Evolutionary conservation across 2,797 vertebrate species (phyloP).

Genomic region (Diplodus puntazzo): DNA sequence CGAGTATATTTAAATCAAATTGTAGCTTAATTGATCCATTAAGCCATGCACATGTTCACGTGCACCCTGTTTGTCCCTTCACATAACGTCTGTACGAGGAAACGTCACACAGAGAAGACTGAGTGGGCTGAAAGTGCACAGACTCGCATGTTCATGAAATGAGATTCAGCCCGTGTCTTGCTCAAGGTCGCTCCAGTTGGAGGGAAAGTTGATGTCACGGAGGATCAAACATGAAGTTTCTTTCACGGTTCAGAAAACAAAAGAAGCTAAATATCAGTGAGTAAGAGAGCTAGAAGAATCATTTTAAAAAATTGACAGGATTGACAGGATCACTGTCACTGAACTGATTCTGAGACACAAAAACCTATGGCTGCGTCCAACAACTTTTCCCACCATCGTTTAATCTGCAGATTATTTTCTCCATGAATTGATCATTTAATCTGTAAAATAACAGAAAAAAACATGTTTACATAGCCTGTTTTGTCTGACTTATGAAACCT

Average conservation of each 20-base stretch:
- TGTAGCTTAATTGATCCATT: slow-evolving; percentile 5
- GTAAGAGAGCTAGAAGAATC: neutral
- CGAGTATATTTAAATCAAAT: slow-evolving; percentile 5
- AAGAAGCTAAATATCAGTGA: neutral
- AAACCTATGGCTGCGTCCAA: neutral
- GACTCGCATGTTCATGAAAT: neutral
- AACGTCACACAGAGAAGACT: neutral
- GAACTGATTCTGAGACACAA: neutral
- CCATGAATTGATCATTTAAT: neutral
- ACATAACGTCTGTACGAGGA: slow-evolving; percentile 2
- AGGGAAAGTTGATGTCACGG: neutral
- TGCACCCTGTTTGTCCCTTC: slow-evolving; percentile 1
- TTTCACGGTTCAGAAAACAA: neutral
- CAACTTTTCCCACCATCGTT: neutral
- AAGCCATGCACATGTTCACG: neutral
- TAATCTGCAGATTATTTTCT: neutral
- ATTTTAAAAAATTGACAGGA: no score
- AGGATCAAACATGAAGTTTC: neutral
- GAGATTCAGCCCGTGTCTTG: neutral
- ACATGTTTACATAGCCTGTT: neutral
- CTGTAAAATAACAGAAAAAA: neutral
- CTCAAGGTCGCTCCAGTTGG: slow-evolving; percentile 3
- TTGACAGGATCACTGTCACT: no score
- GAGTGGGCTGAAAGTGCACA: neutral
- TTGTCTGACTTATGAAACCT: neutral